These are phyloP conservation scores for Helicoverpa zea DNA, from an alignment of 1,140 invertebrate species.

Conservation along the genomic window DNA sequence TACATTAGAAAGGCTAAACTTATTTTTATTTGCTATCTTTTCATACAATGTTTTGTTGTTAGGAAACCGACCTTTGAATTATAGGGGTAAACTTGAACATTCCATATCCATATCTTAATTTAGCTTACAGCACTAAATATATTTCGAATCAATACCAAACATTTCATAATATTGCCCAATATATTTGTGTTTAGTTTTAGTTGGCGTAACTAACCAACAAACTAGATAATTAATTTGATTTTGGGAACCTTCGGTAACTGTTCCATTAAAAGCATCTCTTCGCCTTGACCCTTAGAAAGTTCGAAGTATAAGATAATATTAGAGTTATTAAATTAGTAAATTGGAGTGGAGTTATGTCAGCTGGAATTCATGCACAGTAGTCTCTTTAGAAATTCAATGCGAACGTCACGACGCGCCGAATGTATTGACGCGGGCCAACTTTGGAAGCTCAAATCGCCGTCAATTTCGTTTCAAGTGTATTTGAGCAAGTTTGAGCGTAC, in stretches of 20 bases:
- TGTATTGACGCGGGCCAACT: slow-evolving; percentile 21
- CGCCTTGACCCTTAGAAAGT: slow-evolving; percentile 22
- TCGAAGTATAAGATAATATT: slow-evolving; percentile 19
- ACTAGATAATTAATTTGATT: slow-evolving; percentile 36
- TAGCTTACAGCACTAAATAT: too few species aligned
- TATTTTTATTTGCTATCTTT: slow-evolving; percentile 4
- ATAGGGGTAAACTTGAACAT: too few species aligned
- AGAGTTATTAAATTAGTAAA: slow-evolving; percentile 19
- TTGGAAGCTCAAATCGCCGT: slow-evolving; percentile 26
- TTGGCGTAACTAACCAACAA: slow-evolving; percentile 13
- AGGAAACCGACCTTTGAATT: too few species aligned
- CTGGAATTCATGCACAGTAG: neutral
- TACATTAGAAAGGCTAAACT: slow-evolving; percentile 50
- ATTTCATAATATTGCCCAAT: neutral
- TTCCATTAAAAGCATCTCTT: slow-evolving; percentile 29
- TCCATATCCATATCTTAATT: too few species aligned
- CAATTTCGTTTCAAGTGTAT: slow-evolving; percentile 32
- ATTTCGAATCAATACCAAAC: too few species aligned
- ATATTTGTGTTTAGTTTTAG: neutral
- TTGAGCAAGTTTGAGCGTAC: neutral
- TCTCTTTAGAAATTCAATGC: slow-evolving; percentile 26
- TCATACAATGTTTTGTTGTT: neutral
- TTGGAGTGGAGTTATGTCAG: slow-evolving; percentile 1
- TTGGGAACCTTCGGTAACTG: slow-evolving; percentile 18
- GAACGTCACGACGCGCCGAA: slow-evolving; percentile 23